Conservation (phyloP, 2,113 vertebrate species). For the Pelobates fuscus region DNA sequence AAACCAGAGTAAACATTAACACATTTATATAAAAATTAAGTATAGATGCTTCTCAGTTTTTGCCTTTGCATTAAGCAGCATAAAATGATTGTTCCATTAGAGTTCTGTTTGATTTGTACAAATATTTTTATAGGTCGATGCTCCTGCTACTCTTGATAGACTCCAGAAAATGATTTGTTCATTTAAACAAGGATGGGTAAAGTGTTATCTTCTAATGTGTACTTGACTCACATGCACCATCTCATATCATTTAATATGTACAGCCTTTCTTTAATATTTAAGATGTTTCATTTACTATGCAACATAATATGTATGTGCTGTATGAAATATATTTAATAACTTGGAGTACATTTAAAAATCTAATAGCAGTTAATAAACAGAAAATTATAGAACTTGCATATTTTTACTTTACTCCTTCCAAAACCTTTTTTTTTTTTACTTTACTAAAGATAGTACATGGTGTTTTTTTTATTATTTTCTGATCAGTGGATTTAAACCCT, state of each 20-base stretch:
- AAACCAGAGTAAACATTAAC: neutral
- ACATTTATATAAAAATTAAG: too few relatives aligned
- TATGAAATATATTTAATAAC: too few relatives aligned
- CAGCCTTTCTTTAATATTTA: too few relatives aligned
- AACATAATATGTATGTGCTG: neutral
- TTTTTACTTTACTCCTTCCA: neutral
- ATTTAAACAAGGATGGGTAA: constrained; percentile 2
- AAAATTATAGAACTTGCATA: too few relatives aligned
- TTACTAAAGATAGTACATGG: neutral
- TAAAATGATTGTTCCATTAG: too few relatives aligned
- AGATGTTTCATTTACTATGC: neutral
- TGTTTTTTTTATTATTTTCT: neutral
- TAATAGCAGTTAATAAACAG: neutral
- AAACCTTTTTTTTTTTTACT: neutral
- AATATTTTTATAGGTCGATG: neutral
- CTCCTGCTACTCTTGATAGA: neutral
- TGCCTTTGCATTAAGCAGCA: neutral
- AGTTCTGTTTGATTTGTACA: neutral
- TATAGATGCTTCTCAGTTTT: too few relatives aligned
- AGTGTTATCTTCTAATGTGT: neutral
- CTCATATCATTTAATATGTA: too few relatives aligned
- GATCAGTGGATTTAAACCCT: too few relatives aligned
- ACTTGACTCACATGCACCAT: too few relatives aligned
- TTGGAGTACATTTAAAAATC: too few relatives aligned
- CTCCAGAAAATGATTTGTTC: constrained; percentile 4